phyloP scores from a whole-genome alignment of 2,888 invertebrate species.

The Lapara coniferarum region DNA sequence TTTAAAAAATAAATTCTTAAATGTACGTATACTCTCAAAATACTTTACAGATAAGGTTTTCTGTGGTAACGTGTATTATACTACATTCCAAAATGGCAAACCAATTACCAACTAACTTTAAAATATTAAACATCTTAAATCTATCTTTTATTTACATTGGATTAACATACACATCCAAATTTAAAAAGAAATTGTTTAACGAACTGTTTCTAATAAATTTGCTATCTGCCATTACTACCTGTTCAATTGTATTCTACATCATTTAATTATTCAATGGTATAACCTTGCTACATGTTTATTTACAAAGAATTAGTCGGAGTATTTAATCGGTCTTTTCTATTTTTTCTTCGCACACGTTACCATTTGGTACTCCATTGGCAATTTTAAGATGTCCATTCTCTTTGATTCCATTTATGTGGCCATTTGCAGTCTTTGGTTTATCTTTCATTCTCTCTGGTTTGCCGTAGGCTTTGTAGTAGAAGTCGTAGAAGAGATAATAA shows the following conservation, averaged over 20 bases:
- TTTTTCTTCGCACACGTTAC: slow-evolving; percentile 40
- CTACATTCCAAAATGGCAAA: slow-evolving; percentile 19
- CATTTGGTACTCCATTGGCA: not conserved
- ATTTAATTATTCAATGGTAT: slow-evolving; percentile 1
- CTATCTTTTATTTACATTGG: slow-evolving; percentile 30
- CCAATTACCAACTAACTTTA: slow-evolving; percentile 21
- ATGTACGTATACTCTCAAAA: slow-evolving; percentile 3
- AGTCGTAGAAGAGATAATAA: slow-evolving; percentile 95
- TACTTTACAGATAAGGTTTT: slow-evolving; percentile 4
- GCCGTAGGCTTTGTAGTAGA: slow-evolving; percentile 92
- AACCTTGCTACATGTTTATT: not conserved
- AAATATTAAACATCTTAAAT: slow-evolving; percentile 25
- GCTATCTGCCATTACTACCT: slow-evolving; percentile 3
- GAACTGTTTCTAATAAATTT: not conserved
- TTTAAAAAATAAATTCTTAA: not conserved
- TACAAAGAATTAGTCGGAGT: slow-evolving; percentile 8
- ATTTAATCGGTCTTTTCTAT: slow-evolving; percentile 30
- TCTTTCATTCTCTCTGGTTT: slow-evolving; percentile 58
- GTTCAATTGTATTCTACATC: not conserved
- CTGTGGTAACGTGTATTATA: slow-evolving; percentile 3
- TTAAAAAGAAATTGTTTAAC: slow-evolving; percentile 22
- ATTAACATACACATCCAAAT: slow-evolving; percentile 23
- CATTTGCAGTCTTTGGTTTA: slow-evolving; percentile 46
- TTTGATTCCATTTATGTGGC: slow-evolving; percentile 45
- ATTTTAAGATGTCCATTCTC: slow-evolving; percentile 35